Percentiles rank a stretch among this genome's conserved stretches.
Evolutionary conservation across 2,888 invertebrate species (phyloP).

Genomic region (Pheosia tremula): DNA sequence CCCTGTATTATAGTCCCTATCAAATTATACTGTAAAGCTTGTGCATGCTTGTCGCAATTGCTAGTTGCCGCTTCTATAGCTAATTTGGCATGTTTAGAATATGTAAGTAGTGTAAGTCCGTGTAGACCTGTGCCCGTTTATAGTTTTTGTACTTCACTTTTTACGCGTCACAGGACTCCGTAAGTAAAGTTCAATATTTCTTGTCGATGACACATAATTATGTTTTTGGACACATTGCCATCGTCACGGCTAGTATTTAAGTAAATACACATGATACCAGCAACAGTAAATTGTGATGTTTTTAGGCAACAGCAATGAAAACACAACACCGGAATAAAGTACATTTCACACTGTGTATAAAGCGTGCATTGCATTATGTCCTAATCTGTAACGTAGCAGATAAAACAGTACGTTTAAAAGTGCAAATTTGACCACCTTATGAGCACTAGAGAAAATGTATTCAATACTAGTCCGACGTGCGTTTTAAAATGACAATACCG

Average conservation of each 20-base stretch:
- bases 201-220: not conserved
- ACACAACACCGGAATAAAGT: not conserved
- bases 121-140: slow-evolving; percentile 39
- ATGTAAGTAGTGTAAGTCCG: slow-evolving; percentile 31
- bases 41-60: slow-evolving; percentile 51
- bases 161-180: slow-evolving; percentile 56
- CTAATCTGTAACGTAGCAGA: not conserved
- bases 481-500: too few species aligned
- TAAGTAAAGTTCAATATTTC: slow-evolving; percentile 47
- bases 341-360: too few species aligned
- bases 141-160: slow-evolving; percentile 45
- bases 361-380: not conserved
- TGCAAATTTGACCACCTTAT: not conserved
- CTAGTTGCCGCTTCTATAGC: slow-evolving; percentile 45
- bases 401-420: not conserved
- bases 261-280: not conserved
- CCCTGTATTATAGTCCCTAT: slow-evolving; percentile 28
- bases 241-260: slow-evolving; percentile 19
- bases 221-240: not conserved
- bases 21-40: slow-evolving; percentile 40
- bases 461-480: not conserved
- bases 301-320: not conserved
- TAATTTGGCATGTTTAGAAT: slow-evolving; percentile 30
- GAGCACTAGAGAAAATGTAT: not conserved
- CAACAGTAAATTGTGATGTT: too few species aligned